phyloP scores from a whole-genome alignment of 64 coral and sea anemone genomes.

The Porites lutea region DNA sequence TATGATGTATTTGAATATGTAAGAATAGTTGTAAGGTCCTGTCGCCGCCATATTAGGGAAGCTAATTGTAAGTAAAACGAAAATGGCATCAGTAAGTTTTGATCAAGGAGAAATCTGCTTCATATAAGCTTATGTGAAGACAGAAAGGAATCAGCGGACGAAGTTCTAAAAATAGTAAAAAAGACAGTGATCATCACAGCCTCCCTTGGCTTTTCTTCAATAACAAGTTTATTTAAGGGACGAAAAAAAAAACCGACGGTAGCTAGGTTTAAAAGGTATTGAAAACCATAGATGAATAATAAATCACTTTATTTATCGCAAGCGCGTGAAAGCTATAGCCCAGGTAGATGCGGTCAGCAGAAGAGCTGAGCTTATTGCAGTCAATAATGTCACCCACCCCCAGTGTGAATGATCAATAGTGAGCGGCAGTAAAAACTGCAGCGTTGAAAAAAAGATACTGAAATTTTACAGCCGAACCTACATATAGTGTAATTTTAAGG shows the following conservation, averaged over 20 bases:
- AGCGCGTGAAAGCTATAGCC: conserved; percentile 21
- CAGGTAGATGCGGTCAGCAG: conserved; percentile 8
- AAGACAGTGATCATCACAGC: too few species aligned
- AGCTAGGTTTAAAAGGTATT: not conserved
- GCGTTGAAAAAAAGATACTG: not conserved
- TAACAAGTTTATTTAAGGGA: not conserved
- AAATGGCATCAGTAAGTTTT: not conserved
- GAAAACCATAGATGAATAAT: not conserved
- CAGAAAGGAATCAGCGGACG: not conserved
- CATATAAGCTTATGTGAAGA: not conserved
- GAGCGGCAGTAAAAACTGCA: not conserved
- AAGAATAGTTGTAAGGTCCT: conserved; percentile 99
- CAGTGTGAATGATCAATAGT: not conserved
- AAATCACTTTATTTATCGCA: not conserved
- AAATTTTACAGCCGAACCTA: not conserved
- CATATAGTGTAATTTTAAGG: not conserved
- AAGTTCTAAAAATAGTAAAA: not conserved
- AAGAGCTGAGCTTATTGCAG: not conserved
- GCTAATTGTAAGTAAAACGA: conserved; percentile 14
- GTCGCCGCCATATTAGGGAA: conserved; percentile 93
- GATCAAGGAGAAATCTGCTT: not conserved
- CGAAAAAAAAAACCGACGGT: not conserved
- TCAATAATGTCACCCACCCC: conserved; percentile 2
- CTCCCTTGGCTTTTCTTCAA: not conserved
- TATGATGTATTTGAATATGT: conserved; percentile 99